Evolutionary conservation across 2,113 vertebrate genomes (phyloP).

Genomic region (Rutilus rutilus): DNA sequence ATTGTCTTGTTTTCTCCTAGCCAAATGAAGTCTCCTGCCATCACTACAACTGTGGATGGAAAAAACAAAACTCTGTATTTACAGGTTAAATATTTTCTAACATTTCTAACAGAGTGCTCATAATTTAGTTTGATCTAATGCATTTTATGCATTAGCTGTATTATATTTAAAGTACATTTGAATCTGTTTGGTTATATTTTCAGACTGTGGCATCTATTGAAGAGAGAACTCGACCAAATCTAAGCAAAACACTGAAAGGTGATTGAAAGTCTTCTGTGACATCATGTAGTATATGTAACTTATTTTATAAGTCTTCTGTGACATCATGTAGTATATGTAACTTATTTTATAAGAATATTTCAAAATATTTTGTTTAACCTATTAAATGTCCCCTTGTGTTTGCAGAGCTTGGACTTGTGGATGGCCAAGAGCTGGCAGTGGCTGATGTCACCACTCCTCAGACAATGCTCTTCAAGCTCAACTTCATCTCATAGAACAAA

Average conservation of each 20-base stretch:
- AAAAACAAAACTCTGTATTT: slow-evolving; percentile 96
- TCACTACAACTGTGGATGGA: slow-evolving; percentile 91
- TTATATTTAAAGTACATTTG: slow-evolving; percentile 8
- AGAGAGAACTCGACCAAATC: slow-evolving; percentile 90
- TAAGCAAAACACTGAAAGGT: slow-evolving; percentile 93
- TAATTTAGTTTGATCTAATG: not conserved
- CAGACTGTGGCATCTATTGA: slow-evolving; percentile 91
- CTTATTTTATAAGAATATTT: not conserved
- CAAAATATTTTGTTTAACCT: slow-evolving; percentile 22
- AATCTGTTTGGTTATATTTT: slow-evolving; percentile 34
- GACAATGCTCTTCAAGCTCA: slow-evolving; percentile 92
- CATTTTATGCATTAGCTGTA: not conserved
- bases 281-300: not conserved
- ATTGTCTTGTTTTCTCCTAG: slow-evolving; percentile 64
- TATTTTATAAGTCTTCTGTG: not conserved
- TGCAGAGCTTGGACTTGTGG: slow-evolving; percentile 87
- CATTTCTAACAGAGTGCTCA: slow-evolving; percentile 2
- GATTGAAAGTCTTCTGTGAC: slow-evolving; percentile 18
- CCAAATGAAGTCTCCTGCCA: slow-evolving; percentile 94
- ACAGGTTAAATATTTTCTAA: slow-evolving; percentile 79
- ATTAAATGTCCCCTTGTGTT: slow-evolving; percentile 57
- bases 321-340: not conserved
- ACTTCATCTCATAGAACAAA: slow-evolving; percentile 83
- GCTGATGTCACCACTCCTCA: slow-evolving; percentile 94
- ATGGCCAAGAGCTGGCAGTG: slow-evolving; percentile 92